Conservation (phyloP, 1,140 invertebrate species). For the Drosophila subpulchrella region DNA sequence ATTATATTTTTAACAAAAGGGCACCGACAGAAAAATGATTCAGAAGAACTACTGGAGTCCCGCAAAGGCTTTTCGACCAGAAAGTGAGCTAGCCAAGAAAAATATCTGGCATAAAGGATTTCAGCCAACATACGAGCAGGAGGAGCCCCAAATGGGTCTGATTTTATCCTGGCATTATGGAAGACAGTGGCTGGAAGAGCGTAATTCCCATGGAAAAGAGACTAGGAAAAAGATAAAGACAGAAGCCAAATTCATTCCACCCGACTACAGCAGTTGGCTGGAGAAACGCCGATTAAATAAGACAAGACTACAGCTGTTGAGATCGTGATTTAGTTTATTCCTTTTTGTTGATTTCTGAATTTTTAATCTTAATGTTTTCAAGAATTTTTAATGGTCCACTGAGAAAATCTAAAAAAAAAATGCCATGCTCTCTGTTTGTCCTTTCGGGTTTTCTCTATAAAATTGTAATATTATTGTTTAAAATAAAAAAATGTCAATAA, state of each 20-base stretch:
- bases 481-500: not conserved
- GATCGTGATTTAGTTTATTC: not conserved
- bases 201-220: not conserved
- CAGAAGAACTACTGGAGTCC: conserved; percentile 4
- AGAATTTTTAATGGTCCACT: not conserved
- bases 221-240: not conserved
- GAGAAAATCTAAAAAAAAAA: not conserved
- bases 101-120: conserved; percentile 3
- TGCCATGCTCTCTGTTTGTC: not conserved
- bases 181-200: conserved; percentile 34
- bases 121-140: conserved; percentile 9
- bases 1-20: not conserved
- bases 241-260: not conserved
- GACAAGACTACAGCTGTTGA: conserved; percentile 1
- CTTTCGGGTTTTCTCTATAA: not conserved
- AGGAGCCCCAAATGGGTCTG: conserved; percentile 15
- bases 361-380: not conserved
- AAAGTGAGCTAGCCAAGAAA: not conserved
- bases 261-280: conserved; percentile 12
- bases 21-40: not conserved
- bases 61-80: not conserved
- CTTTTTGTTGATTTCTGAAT: not conserved
- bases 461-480: not conserved
- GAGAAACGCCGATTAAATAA: conserved; percentile 7
- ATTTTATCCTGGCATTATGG: conserved; percentile 40